Percentiles rank a stretch among this genome's conserved stretches.
phyloP scores from a whole-genome alignment of 1,140 invertebrate species.

The Diplogasteroides magnus region DNA sequence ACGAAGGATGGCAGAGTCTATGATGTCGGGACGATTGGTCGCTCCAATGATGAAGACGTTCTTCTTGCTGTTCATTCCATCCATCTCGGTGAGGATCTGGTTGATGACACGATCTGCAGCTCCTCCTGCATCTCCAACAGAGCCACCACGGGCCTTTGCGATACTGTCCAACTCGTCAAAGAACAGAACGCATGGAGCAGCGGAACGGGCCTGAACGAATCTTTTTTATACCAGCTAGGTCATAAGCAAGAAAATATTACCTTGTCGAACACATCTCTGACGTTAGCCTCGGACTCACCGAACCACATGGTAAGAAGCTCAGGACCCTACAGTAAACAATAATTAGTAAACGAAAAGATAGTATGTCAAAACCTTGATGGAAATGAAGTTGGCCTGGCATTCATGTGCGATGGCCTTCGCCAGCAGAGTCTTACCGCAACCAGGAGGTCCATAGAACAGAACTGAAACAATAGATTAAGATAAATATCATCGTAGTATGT shows the following conservation, averaged over 20 bases:
- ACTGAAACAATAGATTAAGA: conserved; percentile 66
- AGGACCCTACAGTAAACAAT: conserved; percentile 67
- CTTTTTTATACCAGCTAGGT: too few relatives aligned
- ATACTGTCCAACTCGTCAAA: conserved; percentile 99
- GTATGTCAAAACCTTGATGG: conserved; percentile 73
- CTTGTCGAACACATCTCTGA: conserved; percentile 98
- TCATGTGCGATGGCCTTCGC: conserved; percentile 99
- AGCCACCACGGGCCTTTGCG: conserved; percentile 94
- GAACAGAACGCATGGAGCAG: conserved; percentile 96
- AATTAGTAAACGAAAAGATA: background rate
- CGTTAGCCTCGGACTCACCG: conserved; percentile 98
- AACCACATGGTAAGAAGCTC: conserved; percentile 99
- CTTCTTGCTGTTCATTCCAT: conserved; percentile 98
- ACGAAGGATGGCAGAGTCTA: conserved; percentile 95
- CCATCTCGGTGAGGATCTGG: conserved; percentile 99
- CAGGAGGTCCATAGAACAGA: conserved; percentile 81
- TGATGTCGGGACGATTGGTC: conserved; percentile 87
- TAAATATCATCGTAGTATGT: too few relatives aligned
- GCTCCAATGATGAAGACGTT: conserved; percentile 99
- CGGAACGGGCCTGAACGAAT: too few relatives aligned
- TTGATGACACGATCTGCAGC: conserved; percentile 99
- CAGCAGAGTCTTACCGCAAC: conserved; percentile 90
- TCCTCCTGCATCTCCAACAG: conserved; percentile 85
- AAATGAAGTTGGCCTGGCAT: conserved; percentile 99
- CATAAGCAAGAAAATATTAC: too few relatives aligned